phyloP scores from a whole-genome alignment of 2,888 invertebrate genomes.

The Drosophila histrio region DNA sequence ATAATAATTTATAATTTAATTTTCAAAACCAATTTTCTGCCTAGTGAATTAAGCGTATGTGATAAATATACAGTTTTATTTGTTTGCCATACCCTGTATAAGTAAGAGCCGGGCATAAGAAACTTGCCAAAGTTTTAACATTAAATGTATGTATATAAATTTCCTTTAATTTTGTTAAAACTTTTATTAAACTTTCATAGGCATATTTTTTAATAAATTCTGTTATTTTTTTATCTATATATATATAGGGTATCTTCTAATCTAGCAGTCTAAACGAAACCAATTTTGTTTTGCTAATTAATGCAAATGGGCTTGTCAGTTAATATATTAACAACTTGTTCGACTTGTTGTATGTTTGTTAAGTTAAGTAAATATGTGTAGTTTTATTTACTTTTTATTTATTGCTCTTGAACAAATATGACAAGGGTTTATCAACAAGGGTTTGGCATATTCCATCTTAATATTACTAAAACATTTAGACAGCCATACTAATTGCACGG shows the following conservation, averaged over 20 bases:
- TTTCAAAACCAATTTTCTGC: constrained; percentile 11
- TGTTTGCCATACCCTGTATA: neutral
- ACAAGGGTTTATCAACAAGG: neutral
- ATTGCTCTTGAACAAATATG: constrained; percentile 7
- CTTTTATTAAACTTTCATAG: too few species aligned
- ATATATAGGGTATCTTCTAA: too few species aligned
- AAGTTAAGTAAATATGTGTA: too few species aligned
- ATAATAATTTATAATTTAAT: neutral
- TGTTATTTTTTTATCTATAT: too few species aligned
- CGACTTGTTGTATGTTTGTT: neutral
- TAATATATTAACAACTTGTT: constrained; percentile 31
- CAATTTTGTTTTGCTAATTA: too few species aligned
- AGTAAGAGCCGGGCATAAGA: too few species aligned
- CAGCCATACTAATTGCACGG: constrained; percentile 21
- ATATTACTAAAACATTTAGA: neutral
- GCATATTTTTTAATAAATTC: too few species aligned
- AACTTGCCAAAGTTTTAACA: too few species aligned
- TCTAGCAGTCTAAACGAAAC: too few species aligned
- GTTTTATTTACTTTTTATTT: too few species aligned
- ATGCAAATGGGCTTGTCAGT: constrained; percentile 22
- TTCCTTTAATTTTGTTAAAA: too few species aligned
- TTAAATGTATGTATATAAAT: too few species aligned
- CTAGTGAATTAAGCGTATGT: constrained; percentile 23
- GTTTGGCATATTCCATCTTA: neutral
- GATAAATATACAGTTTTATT: neutral